Evolutionary conservation across 2,113 vertebrate genomes (phyloP), one percentile per base, ranked within the genome.

Genomic region (Aphelocoma coerulescens): DNA sequence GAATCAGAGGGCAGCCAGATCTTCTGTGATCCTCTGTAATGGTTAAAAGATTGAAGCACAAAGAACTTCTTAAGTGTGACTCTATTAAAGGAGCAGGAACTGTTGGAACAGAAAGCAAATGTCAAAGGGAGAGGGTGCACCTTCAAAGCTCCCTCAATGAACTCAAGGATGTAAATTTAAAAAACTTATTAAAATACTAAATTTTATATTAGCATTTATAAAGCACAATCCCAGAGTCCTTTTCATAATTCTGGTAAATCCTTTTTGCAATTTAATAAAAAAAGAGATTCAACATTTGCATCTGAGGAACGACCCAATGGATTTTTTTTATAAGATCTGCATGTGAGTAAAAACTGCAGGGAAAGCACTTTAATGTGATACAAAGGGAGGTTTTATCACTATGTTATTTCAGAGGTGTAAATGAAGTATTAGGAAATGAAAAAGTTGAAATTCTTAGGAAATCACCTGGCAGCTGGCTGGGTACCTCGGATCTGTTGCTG

Each of bases 151-250:
- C 59, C 67, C 72, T 79, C 68, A 72, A 15, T 44, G 83, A 26
- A 93, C 37, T 91, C 78, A 86, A 93, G 95, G 79, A 96, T 67
- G 63, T 44, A 92, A 94, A 89, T 89, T 71, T 58, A 71, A 89
- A 82, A 93, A 92, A 49, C 69, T 79, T 85, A 88, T 87, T 91
- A 82, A 80, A 95, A 93, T 49, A 80, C 52, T 77, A 88, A 54
- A 77, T 90, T 93, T 89, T 85, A 28, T 55, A 93, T 95, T 94
- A 89, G 72, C 71, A 92, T 95, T 94, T 96, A 85, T 71, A 89
- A 97, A 94, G 81, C 62, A 75, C 28, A 48, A 65, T n/a, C 82
- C 81, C 68, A 46, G 49, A 68, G 68, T 75, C 17, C 69, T 85
- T 95, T 85, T 69, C 49, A 51, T 74, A 88, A 89, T 77, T 95